Conservation (phyloP, 2,113 vertebrate genomes). For the Sinocyclocheilus anshuiensis region DNA sequence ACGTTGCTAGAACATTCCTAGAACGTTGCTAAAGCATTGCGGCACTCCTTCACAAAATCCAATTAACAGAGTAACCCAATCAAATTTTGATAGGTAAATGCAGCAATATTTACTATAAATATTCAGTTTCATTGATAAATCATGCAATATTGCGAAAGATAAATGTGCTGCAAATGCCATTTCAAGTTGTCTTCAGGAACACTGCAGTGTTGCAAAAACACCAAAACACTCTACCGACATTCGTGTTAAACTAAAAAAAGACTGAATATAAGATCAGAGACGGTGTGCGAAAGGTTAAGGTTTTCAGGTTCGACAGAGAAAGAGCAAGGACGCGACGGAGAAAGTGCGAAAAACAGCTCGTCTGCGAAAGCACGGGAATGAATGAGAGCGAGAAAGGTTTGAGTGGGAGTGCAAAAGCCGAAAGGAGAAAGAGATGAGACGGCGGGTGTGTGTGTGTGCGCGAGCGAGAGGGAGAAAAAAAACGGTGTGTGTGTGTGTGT, state of each 20-base stretch:
- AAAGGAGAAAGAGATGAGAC: slow-evolving; percentile 49
- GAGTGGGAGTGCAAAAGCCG: slow-evolving; percentile 51
- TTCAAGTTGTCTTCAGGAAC: neutral
- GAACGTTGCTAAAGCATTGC: neutral
- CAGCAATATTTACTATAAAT: neutral
- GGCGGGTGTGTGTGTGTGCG: slow-evolving; percentile 5
- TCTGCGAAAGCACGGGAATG: slow-evolving; percentile 3
- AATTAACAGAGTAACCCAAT: neutral
- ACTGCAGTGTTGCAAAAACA: neutral
- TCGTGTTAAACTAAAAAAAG: neutral
- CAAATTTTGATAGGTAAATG: neutral
- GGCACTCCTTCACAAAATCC: neutral
- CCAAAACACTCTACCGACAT: neutral
- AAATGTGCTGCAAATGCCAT: neutral
- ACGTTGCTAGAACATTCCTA: neutral
- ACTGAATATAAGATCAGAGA: neutral
- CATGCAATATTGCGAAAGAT: neutral
- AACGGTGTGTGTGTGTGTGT: slow-evolving; percentile 2
- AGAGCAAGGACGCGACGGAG: slow-evolving; percentile 34
- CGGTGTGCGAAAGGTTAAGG: slow-evolving; percentile 52
- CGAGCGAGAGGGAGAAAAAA: slow-evolving; percentile 16
- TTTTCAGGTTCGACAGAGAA: slow-evolving; percentile 40
- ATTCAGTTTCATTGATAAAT: neutral
- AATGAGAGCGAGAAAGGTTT: slow-evolving; percentile 27
- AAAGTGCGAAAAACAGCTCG: neutral